Evolutionary conservation across 2,113 vertebrate genomes (phyloP), one percentile per base, ranked within the genome.

Genomic region (Scomber colias): DNA sequence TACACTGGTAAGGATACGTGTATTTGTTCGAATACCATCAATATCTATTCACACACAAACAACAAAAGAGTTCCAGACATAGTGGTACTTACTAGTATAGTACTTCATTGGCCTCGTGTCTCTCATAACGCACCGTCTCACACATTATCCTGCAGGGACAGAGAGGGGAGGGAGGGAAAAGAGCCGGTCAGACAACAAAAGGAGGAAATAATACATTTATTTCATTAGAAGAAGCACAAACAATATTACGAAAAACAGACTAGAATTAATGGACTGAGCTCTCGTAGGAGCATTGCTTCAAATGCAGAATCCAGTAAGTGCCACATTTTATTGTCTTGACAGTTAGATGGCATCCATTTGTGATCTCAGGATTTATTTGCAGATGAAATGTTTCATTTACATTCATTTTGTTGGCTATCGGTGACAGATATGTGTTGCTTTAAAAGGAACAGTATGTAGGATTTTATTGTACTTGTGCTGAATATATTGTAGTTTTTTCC

Each of bases 41-140:
- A 59, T 10, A n/a, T 49, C 27, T 8, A 51, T 31, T 50, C 7
- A 54, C 12, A 49, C 56, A 50, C 21, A n/a, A 9, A 31, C 31
- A 46, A 45, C 17, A 35, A 60, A 14, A 10, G 50, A 51, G 45
- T 4, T 57, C 10, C 11, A 55, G 1, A 51, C 56, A 11, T n/a
- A 4, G n/a, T 60, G 81, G 84, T 87, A 99, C 98, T 96, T 96
- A 99, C 98, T 99, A 99, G 95, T 98, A 99, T 0, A 99, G 94
- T 74, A 99, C 97, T 95, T 99, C 98, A 70, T 99, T 99, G 79
- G 98, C 98, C 93, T 99, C 98, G 3, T 99, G 97, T 82, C 97
- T 95, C 92, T 99, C 97, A 1, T 99, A 99, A 76, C 98, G 96
- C 84, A 99, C 97, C 0, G 97, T 97, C 95, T 99, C 97, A 83